Evolutionary conservation across 2,888 invertebrate species (phyloP), one percentile per base, ranked within the genome.

Genomic region (Scrobipalpa costella): DNA sequence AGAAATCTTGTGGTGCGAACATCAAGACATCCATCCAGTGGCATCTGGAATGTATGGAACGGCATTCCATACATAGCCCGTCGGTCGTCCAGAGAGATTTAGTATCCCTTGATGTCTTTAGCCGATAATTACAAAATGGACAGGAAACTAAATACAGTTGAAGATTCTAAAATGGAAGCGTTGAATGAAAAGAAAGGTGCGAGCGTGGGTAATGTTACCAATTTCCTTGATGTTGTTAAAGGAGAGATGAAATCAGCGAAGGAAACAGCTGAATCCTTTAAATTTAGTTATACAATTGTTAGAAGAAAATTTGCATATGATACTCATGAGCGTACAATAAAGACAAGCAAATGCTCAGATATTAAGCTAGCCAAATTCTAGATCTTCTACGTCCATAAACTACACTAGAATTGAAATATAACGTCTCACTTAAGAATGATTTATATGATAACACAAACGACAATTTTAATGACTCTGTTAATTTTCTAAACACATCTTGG

Each of bases 91-190:
- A 15, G 49, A 60, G 49, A 60, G 60, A 60, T 60, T 60, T 60
- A 60, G n/a, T 47, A 34, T n/a, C 27, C 59, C 60, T 49, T 60
- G 60, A 60, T 49, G 60, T 49, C 33, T 49, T 33, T n/a, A 44
- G 15, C 17, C 44, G 60, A 60, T 60, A 49, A 60, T 60, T 60
- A 60, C 33, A 49, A 60, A 34, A 60, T 60, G 21, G 59, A 59
- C 60, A 13, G 17, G 60, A 49, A 60, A 60, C 60, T 49, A 34
- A 60, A 60, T 60, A 60, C 60, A 13, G n/a, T 60, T 60, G 60
- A 57, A 57, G 38, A 57, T 17, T 57, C n/a, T 1, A 52, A 33
- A 52, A 17, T 21, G 17, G 17, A 19, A 49, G 21, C 21, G 21
- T 52, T 52, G 21, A 52, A 52, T 52, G 19, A 13, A 50, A 50